Percentiles rank a stretch among this genome's conserved stretches.
Conservation (phyloP, 2,888 invertebrate genomes). For the Argyresthia goedartella region DNA sequence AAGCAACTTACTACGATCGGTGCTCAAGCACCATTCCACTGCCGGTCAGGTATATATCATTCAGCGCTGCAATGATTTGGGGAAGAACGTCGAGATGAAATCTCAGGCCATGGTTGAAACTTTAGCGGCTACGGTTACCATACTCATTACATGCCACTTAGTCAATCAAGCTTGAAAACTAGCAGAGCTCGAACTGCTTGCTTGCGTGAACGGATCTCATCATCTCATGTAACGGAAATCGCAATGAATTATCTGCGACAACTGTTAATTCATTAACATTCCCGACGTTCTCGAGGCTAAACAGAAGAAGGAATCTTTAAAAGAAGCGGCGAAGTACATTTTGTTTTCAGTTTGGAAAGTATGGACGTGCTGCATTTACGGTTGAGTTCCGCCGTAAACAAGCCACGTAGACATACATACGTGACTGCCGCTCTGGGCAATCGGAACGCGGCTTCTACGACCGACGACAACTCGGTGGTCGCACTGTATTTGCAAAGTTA, state of each 20-base stretch:
- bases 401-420: constrained; percentile 41
- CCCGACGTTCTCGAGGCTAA: background rate
- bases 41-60: constrained; percentile 16
- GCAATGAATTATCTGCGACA: background rate
- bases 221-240: constrained; percentile 2
- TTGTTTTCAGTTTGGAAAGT: constrained; percentile 38
- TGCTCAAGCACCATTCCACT: constrained; percentile 16
- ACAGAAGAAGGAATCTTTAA: background rate
- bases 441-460: constrained; percentile 10
- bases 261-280: background rate
- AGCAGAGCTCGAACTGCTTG: background rate
- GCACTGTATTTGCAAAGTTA: background rate
- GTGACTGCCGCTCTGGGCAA: constrained; percentile 49
- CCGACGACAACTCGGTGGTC: no score
- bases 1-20: constrained; percentile 16
- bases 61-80: constrained; percentile 7
- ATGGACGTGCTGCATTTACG: constrained; percentile 29
- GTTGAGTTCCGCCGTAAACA: constrained; percentile 23
- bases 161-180: constrained; percentile 5
- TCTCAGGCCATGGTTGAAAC: background rate
- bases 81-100: background rate
- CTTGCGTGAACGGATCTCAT: constrained; percentile 1
- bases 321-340: background rate
- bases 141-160: constrained; percentile 9
- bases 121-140: constrained; percentile 9